These are phyloP conservation scores for Scolopax rusticola DNA, from an alignment of 2,797 vertebrate genomes.

Conservation along the genomic window DNA sequence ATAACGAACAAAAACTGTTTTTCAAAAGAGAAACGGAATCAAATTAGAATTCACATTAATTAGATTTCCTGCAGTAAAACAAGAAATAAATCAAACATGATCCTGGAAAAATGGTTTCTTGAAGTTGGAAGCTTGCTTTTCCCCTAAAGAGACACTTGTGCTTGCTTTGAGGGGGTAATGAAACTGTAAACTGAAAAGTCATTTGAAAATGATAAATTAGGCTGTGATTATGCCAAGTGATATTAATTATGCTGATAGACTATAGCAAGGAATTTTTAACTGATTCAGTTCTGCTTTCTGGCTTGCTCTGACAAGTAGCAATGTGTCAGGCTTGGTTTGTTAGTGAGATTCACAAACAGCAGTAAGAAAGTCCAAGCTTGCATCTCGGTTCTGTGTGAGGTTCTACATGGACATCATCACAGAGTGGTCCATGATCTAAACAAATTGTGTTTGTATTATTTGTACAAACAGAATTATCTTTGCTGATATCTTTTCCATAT, in stretches of 20 bases:
- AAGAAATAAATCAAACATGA: slow-evolving; percentile 56
- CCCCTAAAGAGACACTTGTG: slow-evolving; percentile 50
- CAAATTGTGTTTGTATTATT: not conserved
- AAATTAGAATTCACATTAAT: slow-evolving; percentile 66
- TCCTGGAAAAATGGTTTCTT: slow-evolving; percentile 20
- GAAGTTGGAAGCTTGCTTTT: slow-evolving; percentile 30
- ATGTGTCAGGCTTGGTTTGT: not conserved
- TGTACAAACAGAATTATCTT: not conserved
- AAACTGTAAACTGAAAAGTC: slow-evolving; percentile 40
- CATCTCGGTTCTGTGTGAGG: not conserved
- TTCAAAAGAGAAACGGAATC: slow-evolving; percentile 57
- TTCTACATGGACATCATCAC: not conserved
- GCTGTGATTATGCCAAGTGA: slow-evolving; percentile 40
- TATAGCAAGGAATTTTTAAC: slow-evolving; percentile 29
- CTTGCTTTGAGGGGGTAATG: slow-evolving; percentile 42
- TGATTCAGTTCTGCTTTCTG: not conserved
- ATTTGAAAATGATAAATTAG: slow-evolving; percentile 56
- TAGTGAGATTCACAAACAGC: not conserved
- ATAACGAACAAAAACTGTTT: slow-evolving; percentile 40
- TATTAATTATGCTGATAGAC: slow-evolving; percentile 69
- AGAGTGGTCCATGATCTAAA: not conserved
- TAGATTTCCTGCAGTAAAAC: slow-evolving; percentile 52
- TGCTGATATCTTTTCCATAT: not conserved
- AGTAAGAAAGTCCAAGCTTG: not conserved
- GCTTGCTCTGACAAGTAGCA: not conserved